These are phyloP conservation scores for Geodia barretti DNA, from an alignment of 37 sponge, comb jelly and placozoan species.

Conservation along the genomic window DNA sequence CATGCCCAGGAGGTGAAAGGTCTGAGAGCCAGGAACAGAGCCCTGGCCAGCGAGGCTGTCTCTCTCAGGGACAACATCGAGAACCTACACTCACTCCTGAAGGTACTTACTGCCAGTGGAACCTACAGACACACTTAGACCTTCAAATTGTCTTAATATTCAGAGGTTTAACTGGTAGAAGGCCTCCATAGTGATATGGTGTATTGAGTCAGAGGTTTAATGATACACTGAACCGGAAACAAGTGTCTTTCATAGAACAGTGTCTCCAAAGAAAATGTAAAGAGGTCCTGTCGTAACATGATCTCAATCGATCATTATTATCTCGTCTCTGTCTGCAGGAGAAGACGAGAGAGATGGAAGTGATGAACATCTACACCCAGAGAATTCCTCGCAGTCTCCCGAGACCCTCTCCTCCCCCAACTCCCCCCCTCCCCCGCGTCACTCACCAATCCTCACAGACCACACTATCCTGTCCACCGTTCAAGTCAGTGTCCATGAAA, in stretches of 20 bases:
- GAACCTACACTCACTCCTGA: slow-evolving; percentile 24
- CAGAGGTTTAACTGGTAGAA: not conserved
- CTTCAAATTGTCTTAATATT: not conserved
- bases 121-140: no score
- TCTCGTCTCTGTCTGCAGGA: slow-evolving; percentile 43
- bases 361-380: slow-evolving; percentile 77
- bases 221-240: not conserved
- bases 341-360: slow-evolving; percentile 68
- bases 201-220: not conserved
- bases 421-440: not conserved
- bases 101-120: slow-evolving; percentile 44
- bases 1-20: slow-evolving; percentile 23
- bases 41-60: slow-evolving; percentile 1
- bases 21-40: slow-evolving; percentile 35
- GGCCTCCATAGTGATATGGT: not conserved
- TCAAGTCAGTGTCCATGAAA: slow-evolving; percentile 18
- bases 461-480: slow-evolving; percentile 20
- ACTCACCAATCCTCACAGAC: not conserved
- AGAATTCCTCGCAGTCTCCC: slow-evolving; percentile 39
- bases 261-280: no score
- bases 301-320: not conserved
- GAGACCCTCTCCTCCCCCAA: not conserved
- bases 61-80: slow-evolving; percentile 1
- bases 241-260: no score
- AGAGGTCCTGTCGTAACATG: not conserved